phyloP scores from a whole-genome alignment of 2,888 invertebrate species.

The Nomada lathburiana region DNA sequence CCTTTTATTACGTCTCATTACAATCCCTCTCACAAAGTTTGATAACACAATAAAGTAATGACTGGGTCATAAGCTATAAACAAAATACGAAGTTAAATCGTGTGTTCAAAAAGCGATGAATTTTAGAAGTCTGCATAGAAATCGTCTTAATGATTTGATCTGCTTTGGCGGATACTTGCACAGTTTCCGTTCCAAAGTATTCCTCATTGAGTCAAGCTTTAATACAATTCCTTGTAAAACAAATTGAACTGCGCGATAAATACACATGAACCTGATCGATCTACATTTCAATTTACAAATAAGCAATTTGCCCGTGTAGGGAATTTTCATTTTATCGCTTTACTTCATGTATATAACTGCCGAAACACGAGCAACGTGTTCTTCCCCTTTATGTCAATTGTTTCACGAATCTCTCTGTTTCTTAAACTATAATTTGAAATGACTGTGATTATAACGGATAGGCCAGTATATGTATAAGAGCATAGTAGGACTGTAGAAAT shows the following conservation, averaged over 20 bases:
- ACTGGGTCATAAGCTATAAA: constrained; percentile 18
- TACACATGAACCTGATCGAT: background rate
- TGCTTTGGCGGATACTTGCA: background rate
- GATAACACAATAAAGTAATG: constrained; percentile 7
- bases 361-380: constrained; percentile 4
- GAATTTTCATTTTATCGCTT: constrained; percentile 26
- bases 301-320: constrained; percentile 15
- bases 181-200: too few species aligned
- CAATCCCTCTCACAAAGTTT: constrained; percentile 2
- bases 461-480: background rate
- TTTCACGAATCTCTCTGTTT: background rate
- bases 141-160: background rate
- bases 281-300: background rate
- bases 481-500: background rate
- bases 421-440: background rate
- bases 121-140: background rate
- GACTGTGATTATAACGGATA: background rate
- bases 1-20: constrained; percentile 28
- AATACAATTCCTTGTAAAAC: background rate
- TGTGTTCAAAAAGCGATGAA: constrained; percentile 28
- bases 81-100: constrained; percentile 20
- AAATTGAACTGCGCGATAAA: background rate
- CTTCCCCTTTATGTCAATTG: constrained; percentile 16
- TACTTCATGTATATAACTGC: background rate
- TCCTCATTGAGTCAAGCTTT: background rate